A percentile compares a stretch with the other conserved stretches of the same genome.
These are phyloP conservation scores for Cygnus atratus DNA, from an alignment of 2,113 vertebrate species.

Conservation along the genomic window DNA sequence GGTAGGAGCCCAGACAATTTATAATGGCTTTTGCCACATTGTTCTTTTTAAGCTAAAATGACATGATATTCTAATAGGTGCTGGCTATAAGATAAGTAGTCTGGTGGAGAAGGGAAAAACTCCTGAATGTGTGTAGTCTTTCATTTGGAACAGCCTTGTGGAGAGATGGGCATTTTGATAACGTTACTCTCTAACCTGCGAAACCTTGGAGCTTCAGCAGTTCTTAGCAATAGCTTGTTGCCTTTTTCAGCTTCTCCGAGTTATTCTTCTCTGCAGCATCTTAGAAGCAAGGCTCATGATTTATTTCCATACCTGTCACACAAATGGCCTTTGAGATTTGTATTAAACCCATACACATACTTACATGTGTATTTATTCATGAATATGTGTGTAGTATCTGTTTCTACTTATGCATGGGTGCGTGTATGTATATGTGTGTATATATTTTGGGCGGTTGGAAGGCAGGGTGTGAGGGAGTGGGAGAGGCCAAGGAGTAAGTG, in stretches of 20 bases:
- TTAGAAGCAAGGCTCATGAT: conserved; percentile 18
- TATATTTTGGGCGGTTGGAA: background rate
- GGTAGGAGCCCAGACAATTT: background rate
- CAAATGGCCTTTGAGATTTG: background rate
- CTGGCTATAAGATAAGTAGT: background rate
- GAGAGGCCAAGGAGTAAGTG: background rate
- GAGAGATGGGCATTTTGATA: conserved; percentile 10
- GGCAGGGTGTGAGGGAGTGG: too few relatives aligned
- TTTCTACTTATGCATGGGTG: background rate
- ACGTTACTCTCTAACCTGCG: background rate
- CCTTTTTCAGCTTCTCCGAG: background rate
- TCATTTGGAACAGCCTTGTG: background rate
- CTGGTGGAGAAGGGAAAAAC: background rate
- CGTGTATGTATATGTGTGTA: background rate
- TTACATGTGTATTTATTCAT: background rate
- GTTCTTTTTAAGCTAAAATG: background rate
- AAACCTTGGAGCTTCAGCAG: background rate
- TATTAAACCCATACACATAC: background rate
- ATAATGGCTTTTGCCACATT: background rate
- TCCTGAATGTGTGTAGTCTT: conserved; percentile 15
- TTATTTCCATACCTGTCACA: conserved; percentile 25
- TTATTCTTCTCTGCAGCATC: background rate
- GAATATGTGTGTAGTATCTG: background rate
- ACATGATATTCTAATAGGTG: background rate
- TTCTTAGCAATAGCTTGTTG: conserved; percentile 5